Evolutionary conservation across 2,888 invertebrate species (phyloP).

Genomic region (Chalcosyrphus nemorum): DNA sequence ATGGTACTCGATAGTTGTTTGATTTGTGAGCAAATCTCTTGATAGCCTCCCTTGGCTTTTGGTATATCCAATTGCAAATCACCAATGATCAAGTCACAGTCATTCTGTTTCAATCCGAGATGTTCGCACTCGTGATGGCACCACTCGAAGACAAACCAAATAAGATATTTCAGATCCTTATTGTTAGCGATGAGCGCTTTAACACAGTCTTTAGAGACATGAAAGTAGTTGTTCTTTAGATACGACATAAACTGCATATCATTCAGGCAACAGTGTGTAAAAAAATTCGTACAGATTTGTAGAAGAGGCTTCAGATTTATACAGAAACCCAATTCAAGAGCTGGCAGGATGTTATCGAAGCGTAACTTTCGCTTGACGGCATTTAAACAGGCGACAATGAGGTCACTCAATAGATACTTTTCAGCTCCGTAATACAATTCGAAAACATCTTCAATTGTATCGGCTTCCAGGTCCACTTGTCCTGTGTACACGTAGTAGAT

Average conservation of each 20-base stretch:
- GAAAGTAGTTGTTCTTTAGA: constrained; percentile 79
- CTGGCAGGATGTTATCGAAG: constrained; percentile 80
- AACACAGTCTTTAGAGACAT: constrained; percentile 80
- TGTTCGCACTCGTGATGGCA: constrained; percentile 79
- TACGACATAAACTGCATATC: constrained; percentile 78
- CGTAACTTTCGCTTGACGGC: constrained; percentile 79
- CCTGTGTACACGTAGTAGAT: constrained; percentile 80
- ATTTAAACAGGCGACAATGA: constrained; percentile 77
- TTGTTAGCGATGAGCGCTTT: constrained; percentile 78
- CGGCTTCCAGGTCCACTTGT: constrained; percentile 76
- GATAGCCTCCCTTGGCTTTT: constrained; percentile 32
- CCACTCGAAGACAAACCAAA: constrained; percentile 81
- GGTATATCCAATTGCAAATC: constrained; percentile 75
- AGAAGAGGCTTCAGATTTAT: constrained; percentile 79
- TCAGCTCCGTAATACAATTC: constrained; percentile 81
- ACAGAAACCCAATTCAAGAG: constrained; percentile 79
- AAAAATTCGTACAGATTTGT: constrained; percentile 78
- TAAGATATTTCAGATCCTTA: constrained; percentile 76
- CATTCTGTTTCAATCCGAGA: constrained; percentile 75
- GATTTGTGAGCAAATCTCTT: constrained; percentile 46
- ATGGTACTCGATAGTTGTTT: constrained; percentile 71
- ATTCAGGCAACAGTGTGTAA: constrained; percentile 79
- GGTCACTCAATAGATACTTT: constrained; percentile 80
- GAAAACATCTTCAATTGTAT: constrained; percentile 78
- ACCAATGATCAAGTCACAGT: constrained; percentile 76